Evolutionary conservation across 1,140 invertebrate species (phyloP), one percentile per base, ranked within the genome.

Genomic region (Aleiodes sp.): DNA sequence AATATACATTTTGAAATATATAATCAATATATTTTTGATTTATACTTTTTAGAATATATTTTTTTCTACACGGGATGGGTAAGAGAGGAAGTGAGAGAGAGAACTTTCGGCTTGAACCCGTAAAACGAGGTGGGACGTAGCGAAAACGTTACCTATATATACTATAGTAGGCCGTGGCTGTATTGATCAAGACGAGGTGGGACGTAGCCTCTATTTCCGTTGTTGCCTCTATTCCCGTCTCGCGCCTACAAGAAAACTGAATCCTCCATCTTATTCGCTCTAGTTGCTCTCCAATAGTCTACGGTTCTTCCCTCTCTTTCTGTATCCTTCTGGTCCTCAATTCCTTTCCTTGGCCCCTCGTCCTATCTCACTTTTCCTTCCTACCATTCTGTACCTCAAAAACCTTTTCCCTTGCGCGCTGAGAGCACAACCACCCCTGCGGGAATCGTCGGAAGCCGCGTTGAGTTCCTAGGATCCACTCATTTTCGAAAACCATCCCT

Each of bases 141-240:
- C 76, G 83, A 83, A 84, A 80, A 83, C 78, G 80, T 80, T 81
- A 80, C 78, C 79, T 84, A 82, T 82, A 76, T 33, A 33, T 59
- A 59, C 71, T 76, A 75, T 75, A 75, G 79, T 82, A 84, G 83
- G 82, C 82, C 80, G 78, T 82, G 75, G 80, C 82, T 83, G 82
- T 85, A 85, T 84, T 84, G 82, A 85, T 85, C 84, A 85, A 84
- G 83, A 85, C 81, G 81, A 83, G 79, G 83, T 81, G 81, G 82
- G 78, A 79, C 79, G 78, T 57, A 65, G 68, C 81, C 77, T 83
- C 80, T 82, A 83, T 80, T 83, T 81, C 81, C 79, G 81, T 82
- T 82, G 78, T 81, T 83, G 78, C 80, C 81, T 80, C 80, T 80
- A 80, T 82, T 83, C 79, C 82, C 28, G 80, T 78, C 79, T 82